Evolutionary conservation across 2,113 vertebrate species (phyloP).

Genomic region (Mixornis gularis): DNA sequence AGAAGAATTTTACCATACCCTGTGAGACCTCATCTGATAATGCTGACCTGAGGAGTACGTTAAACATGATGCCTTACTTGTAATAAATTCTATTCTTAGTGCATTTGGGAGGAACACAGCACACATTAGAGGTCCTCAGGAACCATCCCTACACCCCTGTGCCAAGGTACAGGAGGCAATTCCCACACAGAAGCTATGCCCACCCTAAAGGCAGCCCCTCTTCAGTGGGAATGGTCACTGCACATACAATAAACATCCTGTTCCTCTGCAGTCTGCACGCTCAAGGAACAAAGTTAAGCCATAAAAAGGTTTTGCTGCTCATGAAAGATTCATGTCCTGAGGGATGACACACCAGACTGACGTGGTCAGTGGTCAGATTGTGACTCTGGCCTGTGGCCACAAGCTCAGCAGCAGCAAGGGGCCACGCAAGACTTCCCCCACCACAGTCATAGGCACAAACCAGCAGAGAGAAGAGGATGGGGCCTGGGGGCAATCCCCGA

Average conservation of each 20-base stretch:
- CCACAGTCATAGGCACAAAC: accelerated
- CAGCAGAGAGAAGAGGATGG: accelerated
- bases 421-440: neutral
- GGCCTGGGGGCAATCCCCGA: neutral
- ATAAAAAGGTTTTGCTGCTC: neutral
- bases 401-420: accelerated
- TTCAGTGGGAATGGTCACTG: neutral
- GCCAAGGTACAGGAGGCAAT: neutral
- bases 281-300: constrained; percentile 12
- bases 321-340: neutral
- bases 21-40: neutral
- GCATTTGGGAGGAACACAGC: neutral
- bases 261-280: neutral
- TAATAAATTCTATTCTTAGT: neutral
- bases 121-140: neutral
- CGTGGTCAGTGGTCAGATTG: accelerated
- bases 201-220: neutral
- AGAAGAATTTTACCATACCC: neutral
- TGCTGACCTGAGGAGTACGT: neutral
- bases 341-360: neutral
- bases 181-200: neutral
- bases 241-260: neutral
- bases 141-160: accelerated
- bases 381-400: neutral
- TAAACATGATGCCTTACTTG: neutral